Evolutionary conservation across 1,140 invertebrate species (phyloP), one percentile per base, ranked within the genome.

Genomic region (Dreissena polymorpha): DNA sequence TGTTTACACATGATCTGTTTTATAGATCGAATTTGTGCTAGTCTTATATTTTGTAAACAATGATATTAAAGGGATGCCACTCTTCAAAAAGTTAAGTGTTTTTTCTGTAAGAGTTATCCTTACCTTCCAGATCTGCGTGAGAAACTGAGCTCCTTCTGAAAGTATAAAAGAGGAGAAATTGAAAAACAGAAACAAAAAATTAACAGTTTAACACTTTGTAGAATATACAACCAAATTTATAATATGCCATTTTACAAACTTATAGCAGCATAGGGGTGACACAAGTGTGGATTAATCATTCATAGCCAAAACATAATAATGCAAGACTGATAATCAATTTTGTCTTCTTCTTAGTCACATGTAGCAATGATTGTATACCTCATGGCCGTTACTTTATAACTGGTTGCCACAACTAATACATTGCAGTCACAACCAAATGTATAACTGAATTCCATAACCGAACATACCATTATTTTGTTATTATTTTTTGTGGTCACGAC

Each of bases 121-220:
- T 53, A 72, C 39, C 21, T 49, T 25, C 94, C 94, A 50, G 78
- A 73, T 86, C 95, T 91, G 67, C 95, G 91, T 18, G 93, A 93
- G 67, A 95, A 89, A 90, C 93, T 94, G 85, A 94, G 89, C 87
- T 95, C 95, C 90, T 95, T 96, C 95, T 95, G 92, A 10, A 94
- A 94, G 88, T 86, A 76, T 29, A 87, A 86, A 76, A 81, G 72
- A 85, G 85, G 49, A 2, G 57, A 39, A 39, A 39, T 39, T 39
- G 2, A 8, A 39, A 39, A 5, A 39, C 39, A 39, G 2, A 39
- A 39, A 39, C 39, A 39, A 39, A 8, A 39, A 2, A 39, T 39
- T 5, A 39, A 39, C 39, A 39, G 39, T n/a, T n/a, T n/a, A 39
- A 39, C 8, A 39, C 8, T 2, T 39, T 39, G 8, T 39, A 39